These are phyloP conservation scores for Phalera bucephala DNA, from an alignment of 2,888 invertebrate species.

Conservation along the genomic window DNA sequence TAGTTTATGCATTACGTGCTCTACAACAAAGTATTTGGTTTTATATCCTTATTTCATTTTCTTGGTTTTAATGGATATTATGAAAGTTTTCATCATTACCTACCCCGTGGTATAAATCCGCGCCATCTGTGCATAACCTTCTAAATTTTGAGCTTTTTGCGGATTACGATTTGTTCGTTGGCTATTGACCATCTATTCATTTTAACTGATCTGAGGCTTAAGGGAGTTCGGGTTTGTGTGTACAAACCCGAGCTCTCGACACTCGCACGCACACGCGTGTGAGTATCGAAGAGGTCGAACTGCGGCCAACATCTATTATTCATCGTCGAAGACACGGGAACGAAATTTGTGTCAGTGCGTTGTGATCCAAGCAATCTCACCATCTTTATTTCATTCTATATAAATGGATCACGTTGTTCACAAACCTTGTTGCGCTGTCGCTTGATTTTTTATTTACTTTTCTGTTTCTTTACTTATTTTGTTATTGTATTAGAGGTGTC, in stretches of 20 bases:
- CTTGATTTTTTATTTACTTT: conserved; percentile 50
- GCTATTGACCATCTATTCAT: too few relatives aligned
- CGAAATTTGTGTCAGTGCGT: conserved; percentile 80
- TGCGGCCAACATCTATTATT: conserved; percentile 73
- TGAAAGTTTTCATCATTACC: too few relatives aligned
- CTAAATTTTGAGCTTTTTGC: too few relatives aligned
- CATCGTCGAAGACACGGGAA: conserved; percentile 75
- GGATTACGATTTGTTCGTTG: too few relatives aligned
- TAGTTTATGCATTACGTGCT: too few relatives aligned
- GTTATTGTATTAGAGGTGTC: too few relatives aligned
- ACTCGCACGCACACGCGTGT: conserved; percentile 32
- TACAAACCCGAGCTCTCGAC: conserved; percentile 25
- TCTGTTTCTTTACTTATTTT: conserved; percentile 18
- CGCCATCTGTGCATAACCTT: too few relatives aligned
- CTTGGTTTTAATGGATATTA: too few relatives aligned
- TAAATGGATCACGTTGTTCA: conserved; percentile 76
- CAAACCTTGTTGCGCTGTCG: conserved; percentile 62
- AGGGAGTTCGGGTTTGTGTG: conserved; percentile 10
- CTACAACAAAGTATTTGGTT: too few relatives aligned
- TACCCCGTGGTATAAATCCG: too few relatives aligned
- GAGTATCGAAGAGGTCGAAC: conserved; percentile 45
- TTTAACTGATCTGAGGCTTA: background rate
- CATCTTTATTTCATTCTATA: conserved; percentile 77
- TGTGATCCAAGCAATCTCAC: conserved; percentile 76
- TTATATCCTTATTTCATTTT: too few relatives aligned